Conservation (phyloP, 2,113 vertebrate species). For the Phylloscopus trochilus region DNA sequence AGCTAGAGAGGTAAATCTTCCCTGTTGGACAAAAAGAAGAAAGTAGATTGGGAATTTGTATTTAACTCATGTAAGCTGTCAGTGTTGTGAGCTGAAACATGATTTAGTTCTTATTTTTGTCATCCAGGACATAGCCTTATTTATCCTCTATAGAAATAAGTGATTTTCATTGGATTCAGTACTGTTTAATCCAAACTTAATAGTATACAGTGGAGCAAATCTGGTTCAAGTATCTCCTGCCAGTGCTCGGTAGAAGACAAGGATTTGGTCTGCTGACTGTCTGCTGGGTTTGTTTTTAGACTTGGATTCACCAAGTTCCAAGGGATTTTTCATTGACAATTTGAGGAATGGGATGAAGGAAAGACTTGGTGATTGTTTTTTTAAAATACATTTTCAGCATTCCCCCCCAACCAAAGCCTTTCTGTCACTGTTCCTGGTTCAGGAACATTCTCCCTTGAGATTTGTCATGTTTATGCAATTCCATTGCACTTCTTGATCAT, state of each 20-base stretch:
- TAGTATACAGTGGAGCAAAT: not conserved
- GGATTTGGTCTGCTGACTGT: not conserved
- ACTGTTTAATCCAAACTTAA: not conserved
- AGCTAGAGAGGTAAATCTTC: not conserved
- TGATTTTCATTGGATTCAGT: slow-evolving; percentile 29
- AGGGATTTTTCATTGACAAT: not conserved
- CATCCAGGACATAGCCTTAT: not conserved
- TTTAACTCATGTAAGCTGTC: not conserved
- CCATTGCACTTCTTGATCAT: not conserved
- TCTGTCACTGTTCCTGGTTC: not conserved
- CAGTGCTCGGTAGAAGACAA: not conserved
- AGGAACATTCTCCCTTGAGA: not conserved
- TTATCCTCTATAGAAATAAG: slow-evolving; percentile 3
- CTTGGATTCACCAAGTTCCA: not conserved
- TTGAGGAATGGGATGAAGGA: not conserved
- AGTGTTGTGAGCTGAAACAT: not conserved
- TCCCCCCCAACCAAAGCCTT: not conserved
- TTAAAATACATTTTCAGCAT: not conserved
- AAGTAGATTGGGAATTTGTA: not conserved
- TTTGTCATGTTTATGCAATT: not conserved
- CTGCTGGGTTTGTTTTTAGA: not conserved
- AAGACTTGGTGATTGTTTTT: not conserved
- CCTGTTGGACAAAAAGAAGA: not conserved
- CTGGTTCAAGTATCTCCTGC: not conserved
- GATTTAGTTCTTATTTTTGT: slow-evolving; percentile 22